Conservation (phyloP, 2,113 vertebrate genomes). For the Nanger granti region DNA sequence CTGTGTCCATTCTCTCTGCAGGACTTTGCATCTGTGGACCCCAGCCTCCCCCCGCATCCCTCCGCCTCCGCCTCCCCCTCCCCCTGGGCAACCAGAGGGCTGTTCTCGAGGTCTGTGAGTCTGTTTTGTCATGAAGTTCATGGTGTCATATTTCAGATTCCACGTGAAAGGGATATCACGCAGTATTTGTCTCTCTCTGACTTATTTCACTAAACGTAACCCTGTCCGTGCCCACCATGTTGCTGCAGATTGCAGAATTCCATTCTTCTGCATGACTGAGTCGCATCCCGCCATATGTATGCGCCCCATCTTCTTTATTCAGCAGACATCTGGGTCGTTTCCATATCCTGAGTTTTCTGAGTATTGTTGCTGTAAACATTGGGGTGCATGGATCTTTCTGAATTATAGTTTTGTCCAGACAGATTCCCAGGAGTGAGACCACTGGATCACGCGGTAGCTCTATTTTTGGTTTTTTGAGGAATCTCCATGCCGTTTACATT, state of each 20-base stretch:
- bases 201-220: neutral
- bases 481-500: neutral
- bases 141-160: neutral
- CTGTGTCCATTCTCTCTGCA: neutral
- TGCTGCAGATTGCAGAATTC: neutral
- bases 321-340: neutral
- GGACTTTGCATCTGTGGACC: neutral
- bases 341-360: neutral
- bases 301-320: neutral
- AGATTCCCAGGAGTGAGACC: neutral
- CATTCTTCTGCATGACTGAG: neutral
- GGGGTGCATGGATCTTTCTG: neutral
- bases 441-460: neutral
- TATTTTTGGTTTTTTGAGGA: neutral
- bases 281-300: fast-evolving
- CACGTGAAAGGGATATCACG: neutral
- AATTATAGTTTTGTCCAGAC: too few relatives aligned
- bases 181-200: neutral
- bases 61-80: neutral
- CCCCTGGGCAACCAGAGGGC: neutral
- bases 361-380: neutral
- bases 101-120: neutral
- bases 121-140: neutral
- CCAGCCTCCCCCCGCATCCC: neutral
- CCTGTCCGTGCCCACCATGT: neutral